phyloP scores from a whole-genome alignment of 2,113 vertebrate species.

The Macquaria ambigua region DNA sequence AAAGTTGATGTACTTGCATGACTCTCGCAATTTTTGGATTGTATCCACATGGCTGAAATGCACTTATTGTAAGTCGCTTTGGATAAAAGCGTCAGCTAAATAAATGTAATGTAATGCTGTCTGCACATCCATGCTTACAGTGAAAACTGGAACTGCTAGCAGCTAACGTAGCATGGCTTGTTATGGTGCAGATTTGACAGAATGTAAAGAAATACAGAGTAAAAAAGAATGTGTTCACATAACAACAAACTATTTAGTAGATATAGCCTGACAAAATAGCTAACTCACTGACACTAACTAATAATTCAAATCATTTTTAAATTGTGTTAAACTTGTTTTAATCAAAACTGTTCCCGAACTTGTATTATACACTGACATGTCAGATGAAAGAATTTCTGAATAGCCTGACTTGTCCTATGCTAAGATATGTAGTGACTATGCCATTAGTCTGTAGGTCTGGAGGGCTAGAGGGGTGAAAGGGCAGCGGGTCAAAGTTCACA shows the following conservation, averaged over 20 bases:
- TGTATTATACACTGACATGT: not conserved
- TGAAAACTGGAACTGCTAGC: too few relatives aligned
- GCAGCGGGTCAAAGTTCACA: slow-evolving; percentile 48
- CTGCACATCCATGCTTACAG: too few relatives aligned
- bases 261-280: not conserved
- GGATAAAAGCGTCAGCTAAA: too few relatives aligned
- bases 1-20: too few relatives aligned
- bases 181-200: not conserved
- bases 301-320: too few relatives aligned
- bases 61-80: too few relatives aligned
- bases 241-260: not conserved
- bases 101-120: too few relatives aligned
- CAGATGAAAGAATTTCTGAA: not conserved
- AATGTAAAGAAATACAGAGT: not conserved
- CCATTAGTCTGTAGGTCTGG: not conserved
- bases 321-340: too few relatives aligned
- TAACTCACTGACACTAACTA: not conserved
- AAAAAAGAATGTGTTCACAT: not conserved
- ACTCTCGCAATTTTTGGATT: too few relatives aligned
- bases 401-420: too few relatives aligned
- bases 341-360: not conserved
- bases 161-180: not conserved
- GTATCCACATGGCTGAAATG: too few relatives aligned
- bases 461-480: slow-evolving; percentile 35
- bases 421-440: too few relatives aligned